Percentiles rank a stretch among this genome's conserved stretches.
Conservation (phyloP, 1,140 invertebrate genomes). For the Calliopsis andreniformis region DNA sequence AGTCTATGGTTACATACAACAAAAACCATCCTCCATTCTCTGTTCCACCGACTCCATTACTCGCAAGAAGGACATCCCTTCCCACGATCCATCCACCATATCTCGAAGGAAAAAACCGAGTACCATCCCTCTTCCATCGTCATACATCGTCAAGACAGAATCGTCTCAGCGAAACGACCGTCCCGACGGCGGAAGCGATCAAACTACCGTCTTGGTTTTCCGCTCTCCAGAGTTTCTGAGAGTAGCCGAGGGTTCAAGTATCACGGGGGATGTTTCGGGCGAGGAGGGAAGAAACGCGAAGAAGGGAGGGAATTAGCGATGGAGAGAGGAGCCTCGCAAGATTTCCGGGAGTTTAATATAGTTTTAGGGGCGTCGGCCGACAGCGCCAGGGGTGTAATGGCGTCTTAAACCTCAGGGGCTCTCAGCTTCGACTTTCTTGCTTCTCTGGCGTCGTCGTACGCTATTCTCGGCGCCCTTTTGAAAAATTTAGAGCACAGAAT, state of each 20-base stretch:
- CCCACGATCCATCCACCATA: neutral
- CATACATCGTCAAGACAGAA: constrained; percentile 6
- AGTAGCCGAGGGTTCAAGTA: constrained; percentile 48
- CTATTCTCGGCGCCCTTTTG: neutral
- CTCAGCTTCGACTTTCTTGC: constrained; percentile 64
- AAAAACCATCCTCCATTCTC: too few relatives aligned
- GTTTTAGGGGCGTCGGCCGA: constrained; percentile 80
- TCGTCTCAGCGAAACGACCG: constrained; percentile 24
- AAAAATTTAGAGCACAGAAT: constrained; percentile 60
- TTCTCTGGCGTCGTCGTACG: neutral
- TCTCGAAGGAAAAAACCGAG: neutral
- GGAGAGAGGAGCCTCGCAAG: constrained; percentile 72
- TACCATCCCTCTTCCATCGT: neutral
- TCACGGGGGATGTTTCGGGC: constrained; percentile 56
- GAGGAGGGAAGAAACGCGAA: constrained; percentile 38
- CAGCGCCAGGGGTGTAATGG: constrained; percentile 78
- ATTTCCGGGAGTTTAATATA: constrained; percentile 81
- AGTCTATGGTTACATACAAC: too few relatives aligned
- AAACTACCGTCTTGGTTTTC: constrained; percentile 75
- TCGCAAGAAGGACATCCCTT: too few relatives aligned
- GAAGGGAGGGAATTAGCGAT: constrained; percentile 69
- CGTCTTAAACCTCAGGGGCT: constrained; percentile 80
- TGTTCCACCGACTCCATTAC: too few relatives aligned
- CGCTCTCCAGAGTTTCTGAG: constrained; percentile 51
- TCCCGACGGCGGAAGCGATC: constrained; percentile 70